Evolutionary conservation across 2,797 vertebrate genomes (phyloP), one percentile per base, ranked within the genome.

Genomic region (Cuculus canorus): DNA sequence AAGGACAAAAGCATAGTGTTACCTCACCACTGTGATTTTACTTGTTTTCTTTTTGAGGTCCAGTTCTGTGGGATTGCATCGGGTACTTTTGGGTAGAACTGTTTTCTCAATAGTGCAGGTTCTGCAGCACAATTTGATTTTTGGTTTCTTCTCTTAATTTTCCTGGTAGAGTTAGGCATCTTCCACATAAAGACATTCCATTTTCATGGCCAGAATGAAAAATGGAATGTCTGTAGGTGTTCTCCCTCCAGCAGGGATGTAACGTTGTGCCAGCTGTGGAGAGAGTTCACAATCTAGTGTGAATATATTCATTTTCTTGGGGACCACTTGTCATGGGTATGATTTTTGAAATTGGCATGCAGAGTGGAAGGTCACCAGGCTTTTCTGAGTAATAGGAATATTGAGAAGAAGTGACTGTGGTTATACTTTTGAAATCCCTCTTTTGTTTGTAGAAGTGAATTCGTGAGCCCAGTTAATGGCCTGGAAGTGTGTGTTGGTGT

Each of bases 361-460:
- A 66, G 52, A 81, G 56, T n/a, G 18, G 27, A 65, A 30, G 2
- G 21, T 60, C 28, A 53, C 23, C 7, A 47, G 60, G n/a, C 13
- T 65, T 82, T 88, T 87, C 25, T 66, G 70, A 41, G 17, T 60
- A 50, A 18, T 21, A 53, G 23, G 48, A 15, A 24, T 60, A 60
- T 27, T 66, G 72, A 77, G 33, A 72, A 71, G 25, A 90, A 77
- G n/a, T 63, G 24, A 9, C 78, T 78, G 53, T 75, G 45, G 16
- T 70, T 83, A 78, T 64, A 57, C n/a, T 86, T 89, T 64, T 68
- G 61, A 86, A 92, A 92, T 64, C 17, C 11, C 19, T 77, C 39
- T 64, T 91, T 65, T 86, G 7, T 50, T 19, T 72, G 16, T 68
- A 56, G 81, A 82, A 48, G 22, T 78, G 32, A 70, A 68, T 43